Evolutionary conservation across 2,113 vertebrate species (phyloP), one percentile per base, ranked within the genome.

Genomic region (Paramormyrops kingsleyae): DNA sequence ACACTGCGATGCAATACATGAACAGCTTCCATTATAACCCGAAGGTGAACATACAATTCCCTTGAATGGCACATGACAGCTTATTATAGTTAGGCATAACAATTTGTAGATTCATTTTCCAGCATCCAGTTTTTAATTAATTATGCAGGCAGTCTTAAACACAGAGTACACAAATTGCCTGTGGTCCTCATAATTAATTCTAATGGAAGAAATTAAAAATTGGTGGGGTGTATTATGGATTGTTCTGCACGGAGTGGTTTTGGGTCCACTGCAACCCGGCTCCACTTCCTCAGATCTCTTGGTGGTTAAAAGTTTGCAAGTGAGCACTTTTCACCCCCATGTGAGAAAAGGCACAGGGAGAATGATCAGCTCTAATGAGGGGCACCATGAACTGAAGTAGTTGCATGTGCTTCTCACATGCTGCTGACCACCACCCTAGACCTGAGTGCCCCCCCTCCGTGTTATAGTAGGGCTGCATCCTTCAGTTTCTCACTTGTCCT

Each of bases 71-170:
- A 95, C 93, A 94, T 94, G 95, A 96, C 94, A 94, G 94, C 95
- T 97, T 95, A 96, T 97, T 97, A 96, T 96, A 95, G 95, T 91
- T 91, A 94, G 93, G 96, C 91, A 95, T 95, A 96, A 94, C 92
- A 95, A 95, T 96, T 97, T 96, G 95, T 95, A 94, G 94, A 97
- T 97, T 97, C 94, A 93, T 96, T 96, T 97, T 97, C 95, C 94
- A 94, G 94, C 96, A 96, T 96, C 90, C 96, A 97, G 94, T 96
- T 97, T 97, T 97, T 97, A 97, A 97, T 98, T 97, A 97, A 96
- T 96, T 95, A 95, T 96, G 94, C 94, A 95, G 96, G 96, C 95
- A 96, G 94, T 95, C 95, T 97, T 97, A 96, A 96, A 95, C 95
- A 94, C 93, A 94, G 94, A 94, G 94, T 96, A 94, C 94, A 92